Percentiles rank a stretch among this genome's conserved stretches.
phyloP scores from a whole-genome alignment of 2,888 invertebrate species.

The Netelia fuscicornis region DNA sequence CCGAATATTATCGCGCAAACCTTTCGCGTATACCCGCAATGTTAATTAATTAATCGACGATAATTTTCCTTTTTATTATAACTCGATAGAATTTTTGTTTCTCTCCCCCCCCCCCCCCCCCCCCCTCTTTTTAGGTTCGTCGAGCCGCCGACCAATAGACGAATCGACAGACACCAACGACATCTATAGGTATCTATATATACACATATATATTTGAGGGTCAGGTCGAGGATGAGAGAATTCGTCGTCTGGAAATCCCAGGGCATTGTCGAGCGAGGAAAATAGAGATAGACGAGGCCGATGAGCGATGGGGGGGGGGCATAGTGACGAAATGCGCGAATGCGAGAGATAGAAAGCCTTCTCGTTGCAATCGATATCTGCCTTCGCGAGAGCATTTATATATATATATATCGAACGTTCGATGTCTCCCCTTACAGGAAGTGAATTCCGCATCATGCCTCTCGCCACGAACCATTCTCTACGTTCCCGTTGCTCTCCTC shows the following conservation, averaged over 20 bases:
- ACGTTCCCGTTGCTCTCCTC: constrained; percentile 29
- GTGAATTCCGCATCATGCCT: constrained; percentile 60
- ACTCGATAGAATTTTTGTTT: neutral
- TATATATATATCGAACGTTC: constrained; percentile 28
- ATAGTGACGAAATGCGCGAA: constrained; percentile 50
- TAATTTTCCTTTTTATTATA: constrained; percentile 25
- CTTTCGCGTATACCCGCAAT: constrained; percentile 13
- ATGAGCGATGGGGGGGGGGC: neutral
- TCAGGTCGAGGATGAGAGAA: constrained; percentile 5
- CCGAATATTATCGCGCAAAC: constrained; percentile 55
- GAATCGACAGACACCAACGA: neutral
- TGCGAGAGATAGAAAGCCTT: constrained; percentile 49
- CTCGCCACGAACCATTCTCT: constrained; percentile 30
- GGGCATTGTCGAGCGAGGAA: constrained; percentile 63
- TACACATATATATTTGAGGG: too few species aligned
- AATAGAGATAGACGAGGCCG: constrained; percentile 61
- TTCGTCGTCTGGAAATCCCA: constrained; percentile 64
- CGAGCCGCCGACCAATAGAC: neutral
- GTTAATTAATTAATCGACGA: constrained; percentile 52
- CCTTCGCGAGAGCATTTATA: constrained; percentile 4
- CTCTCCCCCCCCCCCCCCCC: neutral
- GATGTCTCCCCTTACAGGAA: constrained; percentile 60
- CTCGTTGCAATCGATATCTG: constrained; percentile 59
- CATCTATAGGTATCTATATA: neutral
- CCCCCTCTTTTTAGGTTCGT: too few species aligned